Percentiles rank a stretch among this genome's conserved stretches.
phyloP scores from a whole-genome alignment of 1,140 invertebrate species.

The Oryzaephilus surinamensis region DNA sequence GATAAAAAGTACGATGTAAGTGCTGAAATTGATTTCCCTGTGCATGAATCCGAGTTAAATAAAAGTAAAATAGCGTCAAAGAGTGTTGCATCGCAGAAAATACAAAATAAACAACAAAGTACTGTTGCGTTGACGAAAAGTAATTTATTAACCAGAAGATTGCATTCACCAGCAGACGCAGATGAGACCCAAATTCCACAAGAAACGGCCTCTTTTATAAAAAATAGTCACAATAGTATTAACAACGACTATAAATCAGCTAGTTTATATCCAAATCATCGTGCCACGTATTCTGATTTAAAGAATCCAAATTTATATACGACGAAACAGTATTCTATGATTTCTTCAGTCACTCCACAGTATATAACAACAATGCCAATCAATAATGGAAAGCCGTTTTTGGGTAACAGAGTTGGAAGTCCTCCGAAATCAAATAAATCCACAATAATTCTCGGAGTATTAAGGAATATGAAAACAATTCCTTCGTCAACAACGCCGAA shows the following conservation, averaged over 20 bases:
- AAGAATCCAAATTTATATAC: conserved; percentile 21
- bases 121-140: conserved; percentile 6
- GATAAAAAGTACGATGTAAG: too few species aligned
- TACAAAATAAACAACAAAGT: conserved; percentile 9
- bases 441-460: conserved; percentile 12
- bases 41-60: too few species aligned
- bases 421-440: conserved; percentile 2
- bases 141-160: conserved; percentile 5
- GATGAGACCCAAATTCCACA: conserved; percentile 61
- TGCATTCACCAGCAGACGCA: conserved; percentile 17
- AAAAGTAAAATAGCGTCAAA: too few species aligned
- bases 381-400: conserved; percentile 30
- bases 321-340: conserved; percentile 18
- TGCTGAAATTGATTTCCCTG: too few species aligned
- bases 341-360: conserved; percentile 29
- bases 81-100: too few species aligned
- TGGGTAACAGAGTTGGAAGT: conserved; percentile 24
- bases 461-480: too few species aligned
- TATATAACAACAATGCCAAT: conserved; percentile 25
- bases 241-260: conserved; percentile 14
- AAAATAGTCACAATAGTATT: conserved; percentile 25
- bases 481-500: too few species aligned
- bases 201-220: conserved; percentile 56
- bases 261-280: conserved; percentile 26
- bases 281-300: conserved; percentile 29